Percentiles rank a stretch among this genome's conserved stretches.
Evolutionary conservation across 2,797 vertebrate species (phyloP).

Genomic region (Leucoraja ocellata): DNA sequence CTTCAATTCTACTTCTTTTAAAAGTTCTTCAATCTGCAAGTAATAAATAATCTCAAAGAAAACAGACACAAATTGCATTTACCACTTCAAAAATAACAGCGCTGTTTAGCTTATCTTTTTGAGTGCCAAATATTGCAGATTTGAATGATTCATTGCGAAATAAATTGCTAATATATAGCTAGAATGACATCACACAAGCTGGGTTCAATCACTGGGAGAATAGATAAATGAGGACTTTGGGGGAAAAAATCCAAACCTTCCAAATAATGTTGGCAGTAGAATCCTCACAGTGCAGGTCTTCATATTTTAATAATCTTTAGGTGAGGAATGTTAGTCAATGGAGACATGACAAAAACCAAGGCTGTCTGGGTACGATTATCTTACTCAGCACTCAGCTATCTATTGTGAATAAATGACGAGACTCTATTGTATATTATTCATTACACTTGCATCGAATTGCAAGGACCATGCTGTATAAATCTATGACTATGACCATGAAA

Average conservation of each 20-base stretch:
- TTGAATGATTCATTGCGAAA: background rate
- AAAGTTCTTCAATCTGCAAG: constrained; percentile 80
- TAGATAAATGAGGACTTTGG: background rate
- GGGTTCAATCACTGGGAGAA: background rate
- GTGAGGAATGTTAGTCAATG: background rate
- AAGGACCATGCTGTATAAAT: background rate
- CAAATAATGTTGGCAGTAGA: background rate
- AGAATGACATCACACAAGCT: no score
- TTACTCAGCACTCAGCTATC: background rate
- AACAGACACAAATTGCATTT: background rate
- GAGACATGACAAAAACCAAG: background rate
- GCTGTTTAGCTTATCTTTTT: background rate
- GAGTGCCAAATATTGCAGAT: background rate
- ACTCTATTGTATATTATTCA: background rate
- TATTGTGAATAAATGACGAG: background rate
- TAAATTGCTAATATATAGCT: background rate
- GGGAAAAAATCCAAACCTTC: background rate
- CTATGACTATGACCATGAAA: background rate
- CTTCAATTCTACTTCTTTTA: constrained; percentile 81
- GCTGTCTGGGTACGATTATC: background rate
- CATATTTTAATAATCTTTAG: background rate
- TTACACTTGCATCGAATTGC: background rate
- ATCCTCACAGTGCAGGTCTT: background rate
- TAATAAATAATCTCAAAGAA: background rate
- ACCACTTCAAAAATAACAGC: background rate